Evolutionary conservation across 1,140 invertebrate species (phyloP).

Genomic region (Apocrypta bakeri): DNA sequence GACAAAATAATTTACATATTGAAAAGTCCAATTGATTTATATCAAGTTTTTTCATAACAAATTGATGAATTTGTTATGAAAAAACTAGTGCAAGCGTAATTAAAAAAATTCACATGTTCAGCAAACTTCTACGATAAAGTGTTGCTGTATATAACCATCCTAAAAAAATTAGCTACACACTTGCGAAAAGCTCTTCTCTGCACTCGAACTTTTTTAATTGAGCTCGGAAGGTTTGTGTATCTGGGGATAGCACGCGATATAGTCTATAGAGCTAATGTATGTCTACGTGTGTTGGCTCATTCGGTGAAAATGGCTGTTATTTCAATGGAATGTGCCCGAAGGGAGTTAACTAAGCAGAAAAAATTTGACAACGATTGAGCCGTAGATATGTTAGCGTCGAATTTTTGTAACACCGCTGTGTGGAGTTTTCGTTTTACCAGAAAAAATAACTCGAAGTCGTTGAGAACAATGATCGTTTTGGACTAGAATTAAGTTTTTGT

Average conservation of each 20-base stretch:
- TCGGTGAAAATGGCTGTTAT: not conserved
- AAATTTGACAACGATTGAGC: not conserved
- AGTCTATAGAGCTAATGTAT: not conserved
- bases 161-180: not conserved
- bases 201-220: slow-evolving; percentile 13
- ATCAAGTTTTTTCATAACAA: not conserved
- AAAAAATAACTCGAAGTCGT: not conserved
- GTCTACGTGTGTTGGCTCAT: not conserved
- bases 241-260: slow-evolving; percentile 1
- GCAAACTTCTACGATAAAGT: not conserved
- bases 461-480: not conserved
- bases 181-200: not conserved
- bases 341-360: not conserved
- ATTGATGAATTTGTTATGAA: too few relatives aligned
- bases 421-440: not conserved
- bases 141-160: not conserved
- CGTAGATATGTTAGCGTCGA: not conserved
- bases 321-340: not conserved
- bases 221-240: not conserved
- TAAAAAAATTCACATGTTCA: not conserved
- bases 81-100: too few relatives aligned
- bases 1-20: too few relatives aligned
- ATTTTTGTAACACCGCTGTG: not conserved
- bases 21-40: not conserved
- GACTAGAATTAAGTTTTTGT: not conserved